phyloP scores from a whole-genome alignment of 23 tunicate species.

The Halocynthia aurantium region DNA sequence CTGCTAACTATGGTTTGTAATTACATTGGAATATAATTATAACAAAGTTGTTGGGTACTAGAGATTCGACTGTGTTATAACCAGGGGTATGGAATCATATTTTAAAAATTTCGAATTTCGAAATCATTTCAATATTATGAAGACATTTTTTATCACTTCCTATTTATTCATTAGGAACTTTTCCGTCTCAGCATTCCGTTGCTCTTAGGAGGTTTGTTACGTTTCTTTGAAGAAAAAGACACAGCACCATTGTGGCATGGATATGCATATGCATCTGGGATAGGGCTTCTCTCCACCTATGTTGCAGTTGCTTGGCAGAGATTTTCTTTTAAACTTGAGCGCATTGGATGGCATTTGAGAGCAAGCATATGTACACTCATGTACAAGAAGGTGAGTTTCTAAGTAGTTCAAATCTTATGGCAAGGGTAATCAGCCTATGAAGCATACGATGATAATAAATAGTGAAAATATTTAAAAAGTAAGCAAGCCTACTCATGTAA shows the following conservation, averaged over 20 bases:
- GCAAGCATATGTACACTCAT: conserved; percentile 62
- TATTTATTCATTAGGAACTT: not conserved
- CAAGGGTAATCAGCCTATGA: too few relatives aligned
- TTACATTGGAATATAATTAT: not conserved
- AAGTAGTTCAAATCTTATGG: too few relatives aligned
- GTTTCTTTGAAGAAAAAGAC: conserved; percentile 8
- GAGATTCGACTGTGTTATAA: too few relatives aligned
- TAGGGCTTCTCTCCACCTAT: conserved; percentile 19
- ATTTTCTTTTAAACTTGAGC: conserved; percentile 17
- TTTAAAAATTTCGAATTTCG: too few relatives aligned
- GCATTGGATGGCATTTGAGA: conserved; percentile 72
- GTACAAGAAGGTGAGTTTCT: conserved; percentile 56
- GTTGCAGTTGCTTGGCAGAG: conserved; percentile 10
- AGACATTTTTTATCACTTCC: too few relatives aligned
- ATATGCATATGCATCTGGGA: conserved; percentile 38
- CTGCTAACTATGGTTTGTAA: not conserved
- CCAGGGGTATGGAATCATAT: too few relatives aligned
- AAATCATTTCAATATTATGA: too few relatives aligned
- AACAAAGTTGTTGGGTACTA: too few relatives aligned
- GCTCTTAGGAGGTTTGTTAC: conserved; percentile 1
- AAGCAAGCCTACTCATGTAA: too few relatives aligned
- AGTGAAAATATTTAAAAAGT: too few relatives aligned
- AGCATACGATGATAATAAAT: too few relatives aligned
- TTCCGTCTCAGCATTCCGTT: conserved; percentile 1
- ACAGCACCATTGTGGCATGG: conserved; percentile 11